phyloP scores from a whole-genome alignment of 2,797 vertebrate species.

The Cyclopterus lumpus region DNA sequence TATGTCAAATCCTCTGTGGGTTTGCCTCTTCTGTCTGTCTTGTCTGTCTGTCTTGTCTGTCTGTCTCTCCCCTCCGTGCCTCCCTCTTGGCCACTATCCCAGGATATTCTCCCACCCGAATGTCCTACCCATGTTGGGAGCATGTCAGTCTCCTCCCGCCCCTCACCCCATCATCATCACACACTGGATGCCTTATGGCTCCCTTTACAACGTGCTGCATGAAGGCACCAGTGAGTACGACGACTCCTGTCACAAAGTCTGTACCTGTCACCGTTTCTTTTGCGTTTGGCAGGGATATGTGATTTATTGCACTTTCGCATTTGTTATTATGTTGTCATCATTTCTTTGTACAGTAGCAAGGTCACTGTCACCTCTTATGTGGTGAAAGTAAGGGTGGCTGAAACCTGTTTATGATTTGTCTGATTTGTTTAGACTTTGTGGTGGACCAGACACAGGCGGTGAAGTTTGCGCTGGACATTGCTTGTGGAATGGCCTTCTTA shows the following conservation, averaged over 20 bases:
- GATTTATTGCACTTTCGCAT: slow-evolving; percentile 32
- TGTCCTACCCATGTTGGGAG: slow-evolving; percentile 95
- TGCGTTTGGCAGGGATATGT: slow-evolving; percentile 42
- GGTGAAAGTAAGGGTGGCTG: background rate
- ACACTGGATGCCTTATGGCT: slow-evolving; percentile 98
- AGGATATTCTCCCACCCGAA: slow-evolving; percentile 99
- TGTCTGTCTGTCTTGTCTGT: slow-evolving; percentile 26
- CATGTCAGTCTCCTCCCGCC: slow-evolving; percentile 93
- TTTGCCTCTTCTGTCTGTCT: slow-evolving; percentile 55
- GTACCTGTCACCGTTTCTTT: slow-evolving; percentile 21
- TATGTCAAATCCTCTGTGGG: slow-evolving; percentile 67
- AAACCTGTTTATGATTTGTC: slow-evolving; percentile 31
- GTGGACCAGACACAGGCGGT: slow-evolving; percentile 98
- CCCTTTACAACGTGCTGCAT: slow-evolving; percentile 97
- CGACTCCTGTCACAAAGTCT: slow-evolving; percentile 51
- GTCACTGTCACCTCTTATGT: slow-evolving; percentile 11
- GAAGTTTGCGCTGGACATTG: slow-evolving; percentile 95
- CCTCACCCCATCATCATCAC: slow-evolving; percentile 94
- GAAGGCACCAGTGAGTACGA: slow-evolving; percentile 96
- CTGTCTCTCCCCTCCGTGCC: slow-evolving; percentile 18
- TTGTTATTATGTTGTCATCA: slow-evolving; percentile 49
- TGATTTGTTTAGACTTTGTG: slow-evolving; percentile 86
- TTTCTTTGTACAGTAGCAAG: slow-evolving; percentile 27
- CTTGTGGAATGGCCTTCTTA: slow-evolving; percentile 95
- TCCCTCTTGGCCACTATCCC: slow-evolving; percentile 64